Evolutionary conservation across 1,140 invertebrate genomes (phyloP).

Genomic region (Papilio polytes): DNA sequence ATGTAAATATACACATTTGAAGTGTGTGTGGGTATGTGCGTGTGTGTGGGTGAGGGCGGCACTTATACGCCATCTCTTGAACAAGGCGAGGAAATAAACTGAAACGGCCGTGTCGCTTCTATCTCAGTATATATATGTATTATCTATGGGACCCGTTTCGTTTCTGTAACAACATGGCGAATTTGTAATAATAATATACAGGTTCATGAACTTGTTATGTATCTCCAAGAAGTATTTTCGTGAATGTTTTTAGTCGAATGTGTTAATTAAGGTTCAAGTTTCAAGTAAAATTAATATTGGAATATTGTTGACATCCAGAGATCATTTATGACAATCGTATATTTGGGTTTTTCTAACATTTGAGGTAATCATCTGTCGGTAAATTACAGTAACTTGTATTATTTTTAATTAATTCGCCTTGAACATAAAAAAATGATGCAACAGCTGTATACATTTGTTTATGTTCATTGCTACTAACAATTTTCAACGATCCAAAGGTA

Average conservation of each 20-base stretch:
- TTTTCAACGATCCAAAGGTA: not conserved
- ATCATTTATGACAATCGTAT: conserved; percentile 21
- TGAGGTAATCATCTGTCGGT: conserved; percentile 36
- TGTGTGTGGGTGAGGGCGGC: no score
- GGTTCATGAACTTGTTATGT: conserved; percentile 53
- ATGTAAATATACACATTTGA: no score
- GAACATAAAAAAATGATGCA: not conserved
- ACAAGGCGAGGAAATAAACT: no score
- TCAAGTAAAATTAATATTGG: conserved; percentile 4
- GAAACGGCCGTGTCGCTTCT: no score
- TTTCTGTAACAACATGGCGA: conserved; percentile 80
- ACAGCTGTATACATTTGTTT: not conserved
- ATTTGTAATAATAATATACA: conserved; percentile 52
- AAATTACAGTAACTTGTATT: conserved; percentile 18
- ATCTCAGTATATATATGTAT: no score
- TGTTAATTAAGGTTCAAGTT: not conserved
- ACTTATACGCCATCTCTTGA: no score
- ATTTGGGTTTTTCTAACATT: conserved; percentile 22
- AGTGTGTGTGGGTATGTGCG: no score
- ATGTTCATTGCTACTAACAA: conserved; percentile 12
- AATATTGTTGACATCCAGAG: conserved; percentile 8
- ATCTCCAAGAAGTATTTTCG: conserved; percentile 45
- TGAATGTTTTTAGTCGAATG: not conserved
- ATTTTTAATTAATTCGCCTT: conserved; percentile 1
- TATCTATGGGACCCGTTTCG: no score